Conservation (phyloP, 2,797 vertebrate species). For the Cetoscarus ocellatus region DNA sequence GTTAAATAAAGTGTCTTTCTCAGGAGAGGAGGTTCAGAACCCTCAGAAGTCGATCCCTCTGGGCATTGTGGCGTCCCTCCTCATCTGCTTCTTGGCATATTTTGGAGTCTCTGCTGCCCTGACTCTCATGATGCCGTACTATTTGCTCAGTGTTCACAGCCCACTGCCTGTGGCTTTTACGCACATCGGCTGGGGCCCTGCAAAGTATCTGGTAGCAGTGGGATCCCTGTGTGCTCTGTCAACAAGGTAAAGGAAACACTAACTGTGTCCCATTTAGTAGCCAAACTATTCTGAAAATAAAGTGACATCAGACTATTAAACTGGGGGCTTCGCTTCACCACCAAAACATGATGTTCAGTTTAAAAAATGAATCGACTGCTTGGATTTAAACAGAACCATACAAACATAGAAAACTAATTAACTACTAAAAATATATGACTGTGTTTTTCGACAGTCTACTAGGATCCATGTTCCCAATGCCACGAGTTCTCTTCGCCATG, state of each 20-base stretch:
- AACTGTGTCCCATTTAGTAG: slow-evolving; percentile 1
- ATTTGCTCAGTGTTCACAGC: slow-evolving; percentile 85
- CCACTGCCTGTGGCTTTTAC: slow-evolving; percentile 89
- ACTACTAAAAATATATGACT: background rate
- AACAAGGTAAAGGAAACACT: slow-evolving; percentile 82
- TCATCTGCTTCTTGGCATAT: slow-evolving; percentile 91
- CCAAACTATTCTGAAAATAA: background rate
- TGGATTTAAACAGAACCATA: slow-evolving; percentile 12
- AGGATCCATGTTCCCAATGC: slow-evolving; percentile 92
- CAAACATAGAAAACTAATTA: background rate
- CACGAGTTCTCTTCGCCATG: slow-evolving; percentile 92
- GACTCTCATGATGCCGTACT: slow-evolving; percentile 92
- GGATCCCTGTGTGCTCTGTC: slow-evolving; percentile 92
- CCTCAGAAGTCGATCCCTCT: slow-evolving; percentile 90
- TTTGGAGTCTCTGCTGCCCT: slow-evolving; percentile 90
- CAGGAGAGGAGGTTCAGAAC: slow-evolving; percentile 90
- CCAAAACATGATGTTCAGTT: background rate
- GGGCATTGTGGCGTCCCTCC: slow-evolving; percentile 86
- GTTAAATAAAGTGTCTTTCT: slow-evolving; percentile 10
- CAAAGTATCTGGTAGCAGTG: slow-evolving; percentile 86
- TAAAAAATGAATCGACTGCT: background rate
- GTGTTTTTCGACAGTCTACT: slow-evolving; percentile 82
- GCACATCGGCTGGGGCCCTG: slow-evolving; percentile 87
- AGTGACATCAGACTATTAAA: background rate
- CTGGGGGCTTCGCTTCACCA: no score